Conservation (phyloP, 2,888 invertebrate species). For the Lydus trimaculatus region DNA sequence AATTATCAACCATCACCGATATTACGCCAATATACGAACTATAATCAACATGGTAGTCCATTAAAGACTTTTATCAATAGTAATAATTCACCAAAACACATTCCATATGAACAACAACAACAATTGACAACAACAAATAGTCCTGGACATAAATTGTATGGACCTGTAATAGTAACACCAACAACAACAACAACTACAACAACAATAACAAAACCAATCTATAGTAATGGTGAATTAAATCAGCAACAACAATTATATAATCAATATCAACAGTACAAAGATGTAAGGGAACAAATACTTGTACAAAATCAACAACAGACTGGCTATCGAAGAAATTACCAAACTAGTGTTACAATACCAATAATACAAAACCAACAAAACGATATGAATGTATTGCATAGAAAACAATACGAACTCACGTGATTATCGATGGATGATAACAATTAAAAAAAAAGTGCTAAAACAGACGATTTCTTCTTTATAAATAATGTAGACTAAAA, state of each 20-base stretch:
- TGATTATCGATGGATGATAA: too few species aligned
- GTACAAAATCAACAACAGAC: constrained; percentile 45
- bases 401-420: constrained; percentile 52
- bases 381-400: constrained; percentile 43
- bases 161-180: constrained; percentile 25
- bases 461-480: constrained; percentile 11
- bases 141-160: constrained; percentile 48
- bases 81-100: constrained; percentile 51
- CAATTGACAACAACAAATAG: constrained; percentile 23
- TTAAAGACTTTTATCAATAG: constrained; percentile 43
- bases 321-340: constrained; percentile 47
- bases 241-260: constrained; percentile 56
- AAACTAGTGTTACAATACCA: constrained; percentile 55
- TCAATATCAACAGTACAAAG: constrained; percentile 54
- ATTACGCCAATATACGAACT: constrained; percentile 46
- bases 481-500: constrained; percentile 8
- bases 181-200: constrained; percentile 16
- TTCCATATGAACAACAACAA: constrained; percentile 43
- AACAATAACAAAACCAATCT: constrained; percentile 34
- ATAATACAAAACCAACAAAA: constrained; percentile 50
- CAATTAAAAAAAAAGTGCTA: constrained; percentile 8
- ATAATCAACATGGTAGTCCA: constrained; percentile 49
- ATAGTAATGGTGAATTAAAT: constrained; percentile 53
- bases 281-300: constrained; percentile 53
- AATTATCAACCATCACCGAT: constrained; percentile 44